A percentile compares a stretch with the other conserved stretches of the same genome.
Evolutionary conservation across 2,113 vertebrate genomes (phyloP).

Genomic region (Grantiella picta): DNA sequence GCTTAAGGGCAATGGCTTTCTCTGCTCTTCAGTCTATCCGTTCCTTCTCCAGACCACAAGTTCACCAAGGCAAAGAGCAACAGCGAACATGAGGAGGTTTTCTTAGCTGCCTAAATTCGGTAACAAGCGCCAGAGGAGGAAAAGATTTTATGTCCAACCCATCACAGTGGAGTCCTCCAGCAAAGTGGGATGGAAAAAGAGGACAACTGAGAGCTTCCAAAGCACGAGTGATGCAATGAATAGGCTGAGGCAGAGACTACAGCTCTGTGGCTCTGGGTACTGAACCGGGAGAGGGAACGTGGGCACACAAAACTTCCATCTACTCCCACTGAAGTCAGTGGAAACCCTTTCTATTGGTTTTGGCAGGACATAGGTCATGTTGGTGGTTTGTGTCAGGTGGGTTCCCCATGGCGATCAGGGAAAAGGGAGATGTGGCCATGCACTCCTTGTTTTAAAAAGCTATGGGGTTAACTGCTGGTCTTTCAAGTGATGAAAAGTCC

Average conservation of each 20-base stretch:
- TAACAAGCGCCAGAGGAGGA: neutral
- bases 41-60: neutral
- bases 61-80: neutral
- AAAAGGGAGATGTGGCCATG: neutral
- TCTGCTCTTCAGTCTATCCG: accelerated
- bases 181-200: neutral
- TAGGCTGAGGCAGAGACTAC: neutral
- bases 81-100: accelerated
- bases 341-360: neutral
- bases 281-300: neutral
- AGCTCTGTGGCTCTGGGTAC: neutral
- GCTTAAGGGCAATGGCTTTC: neutral
- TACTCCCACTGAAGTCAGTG: neutral
- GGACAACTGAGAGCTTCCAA: neutral
- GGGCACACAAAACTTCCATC: neutral
- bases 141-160: neutral
- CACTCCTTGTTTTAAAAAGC: neutral
- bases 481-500: neutral
- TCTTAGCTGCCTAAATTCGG: neutral
- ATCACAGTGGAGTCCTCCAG: neutral
- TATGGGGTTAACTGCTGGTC: neutral
- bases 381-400: neutral
- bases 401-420: neutral
- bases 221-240: neutral
- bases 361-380: neutral